Evolutionary conservation across 2,113 vertebrate species (phyloP).

Genomic region (Perognathus longimembris): DNA sequence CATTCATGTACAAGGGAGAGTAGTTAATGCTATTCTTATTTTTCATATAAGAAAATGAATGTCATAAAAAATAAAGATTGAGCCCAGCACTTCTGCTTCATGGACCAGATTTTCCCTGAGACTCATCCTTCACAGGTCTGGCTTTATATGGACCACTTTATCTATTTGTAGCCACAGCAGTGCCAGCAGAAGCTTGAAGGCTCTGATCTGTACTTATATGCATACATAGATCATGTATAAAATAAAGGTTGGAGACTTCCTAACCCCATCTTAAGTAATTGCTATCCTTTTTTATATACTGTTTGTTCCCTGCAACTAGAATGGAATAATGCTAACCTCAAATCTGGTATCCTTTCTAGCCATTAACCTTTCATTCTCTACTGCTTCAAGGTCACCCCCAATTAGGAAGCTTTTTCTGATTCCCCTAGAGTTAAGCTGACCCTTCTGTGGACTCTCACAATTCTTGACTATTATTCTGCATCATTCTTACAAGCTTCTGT

Average conservation of each 20-base stretch:
- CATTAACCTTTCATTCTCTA: neutral
- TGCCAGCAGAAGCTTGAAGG: too few relatives aligned
- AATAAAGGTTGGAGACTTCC: neutral
- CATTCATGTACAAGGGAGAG: neutral
- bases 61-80: neutral
- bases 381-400: neutral
- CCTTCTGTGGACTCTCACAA: neutral
- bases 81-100: neutral
- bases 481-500: neutral
- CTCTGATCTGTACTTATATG: neutral
- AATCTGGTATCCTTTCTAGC: neutral
- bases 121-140: neutral
- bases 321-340: neutral
- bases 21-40: neutral
- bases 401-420: neutral
- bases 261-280: neutral
- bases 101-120: neutral
- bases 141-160: neutral
- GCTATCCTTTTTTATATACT: neutral
- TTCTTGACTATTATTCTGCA: neutral
- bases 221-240: neutral
- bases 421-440: neutral
- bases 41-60: neutral
- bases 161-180: too few relatives aligned
- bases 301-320: neutral